Evolutionary conservation across 2,888 invertebrate genomes (phyloP), one percentile per base, ranked within the genome.

Genomic region (Ecliptopera silaceata): DNA sequence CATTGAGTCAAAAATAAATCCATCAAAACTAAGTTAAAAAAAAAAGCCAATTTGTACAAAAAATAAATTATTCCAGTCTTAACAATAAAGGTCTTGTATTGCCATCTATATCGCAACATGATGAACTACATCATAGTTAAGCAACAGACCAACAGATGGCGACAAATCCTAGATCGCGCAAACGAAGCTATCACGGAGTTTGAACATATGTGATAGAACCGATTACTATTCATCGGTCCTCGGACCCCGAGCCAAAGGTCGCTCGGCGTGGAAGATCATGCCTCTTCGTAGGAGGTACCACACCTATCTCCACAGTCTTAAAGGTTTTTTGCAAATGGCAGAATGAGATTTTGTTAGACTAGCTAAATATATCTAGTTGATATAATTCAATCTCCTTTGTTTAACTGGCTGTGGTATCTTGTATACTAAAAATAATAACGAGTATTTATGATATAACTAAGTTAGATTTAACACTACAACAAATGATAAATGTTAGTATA

Each of bases 61-160:
- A 70, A 70, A 70, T 67, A 48, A 68, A 51, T 57, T 63, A 72
- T 70, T 68, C 72, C 79, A 79, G 80, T 79, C 77, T 81, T 77
- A 74, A 64, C 68, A 71, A 66, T 68, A 68, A 70, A 61, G 48
- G 57, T 22, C 26, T n/a, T n/a, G n/a, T n/a, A n/a, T n/a, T n/a
- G n/a, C n/a, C n/a, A n/a, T n/a, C n/a, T n/a, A n/a, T n/a, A n/a
- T n/a, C n/a, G n/a, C n/a, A n/a, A n/a, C n/a, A n/a, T n/a, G n/a
- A n/a, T n/a, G n/a, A n/a, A n/a, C n/a, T n/a, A n/a, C n/a, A n/a
- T n/a, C n/a, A n/a, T n/a, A n/a, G n/a, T n/a, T n/a, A n/a, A n/a
- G n/a, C n/a, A n/a, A n/a, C n/a, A n/a, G n/a, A n/a, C n/a, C n/a
- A n/a, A n/a, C n/a, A n/a, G n/a, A n/a, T n/a, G n/a, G n/a, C n/a